Evolutionary conservation across 2,113 vertebrate genomes (phyloP).

Genomic region (Ciconia maguari): DNA sequence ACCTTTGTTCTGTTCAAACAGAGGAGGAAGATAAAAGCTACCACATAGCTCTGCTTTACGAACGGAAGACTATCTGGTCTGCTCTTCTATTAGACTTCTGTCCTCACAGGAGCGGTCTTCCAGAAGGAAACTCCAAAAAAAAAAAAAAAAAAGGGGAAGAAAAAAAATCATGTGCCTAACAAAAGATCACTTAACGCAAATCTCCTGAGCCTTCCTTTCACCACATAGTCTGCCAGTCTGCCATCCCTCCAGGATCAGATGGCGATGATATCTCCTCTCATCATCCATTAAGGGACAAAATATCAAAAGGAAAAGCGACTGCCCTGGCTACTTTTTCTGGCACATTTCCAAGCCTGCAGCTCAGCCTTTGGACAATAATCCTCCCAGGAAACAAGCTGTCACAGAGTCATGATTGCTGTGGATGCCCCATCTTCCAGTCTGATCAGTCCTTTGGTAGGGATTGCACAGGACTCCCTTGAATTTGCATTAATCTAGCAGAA

Average conservation of each 20-base stretch:
- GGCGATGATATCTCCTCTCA: conserved; percentile 44
- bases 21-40: neutral
- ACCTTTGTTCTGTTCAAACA: neutral
- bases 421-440: neutral
- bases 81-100: neutral
- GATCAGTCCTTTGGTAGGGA: neutral
- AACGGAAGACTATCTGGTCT: neutral
- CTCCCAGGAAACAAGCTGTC: neutral
- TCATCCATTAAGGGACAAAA: conserved; percentile 17
- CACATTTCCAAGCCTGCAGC: neutral
- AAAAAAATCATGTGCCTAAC: neutral
- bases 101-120: neutral
- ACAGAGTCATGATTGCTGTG: neutral
- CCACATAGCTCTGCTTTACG: neutral
- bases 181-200: neutral
- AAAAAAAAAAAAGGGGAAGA: no score
- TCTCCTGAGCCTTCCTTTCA: conserved; percentile 30
- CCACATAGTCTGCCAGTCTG: neutral
- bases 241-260: neutral
- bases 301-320: conserved; percentile 16
- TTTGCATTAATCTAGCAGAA: neutral
- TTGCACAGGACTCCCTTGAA: neutral
- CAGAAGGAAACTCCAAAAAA: neutral
- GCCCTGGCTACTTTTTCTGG: conserved; percentile 32
- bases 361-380: neutral